Evolutionary conservation across 2,888 invertebrate species (phyloP), one percentile per base, ranked within the genome.

Genomic region (Leucophenga montana): DNA sequence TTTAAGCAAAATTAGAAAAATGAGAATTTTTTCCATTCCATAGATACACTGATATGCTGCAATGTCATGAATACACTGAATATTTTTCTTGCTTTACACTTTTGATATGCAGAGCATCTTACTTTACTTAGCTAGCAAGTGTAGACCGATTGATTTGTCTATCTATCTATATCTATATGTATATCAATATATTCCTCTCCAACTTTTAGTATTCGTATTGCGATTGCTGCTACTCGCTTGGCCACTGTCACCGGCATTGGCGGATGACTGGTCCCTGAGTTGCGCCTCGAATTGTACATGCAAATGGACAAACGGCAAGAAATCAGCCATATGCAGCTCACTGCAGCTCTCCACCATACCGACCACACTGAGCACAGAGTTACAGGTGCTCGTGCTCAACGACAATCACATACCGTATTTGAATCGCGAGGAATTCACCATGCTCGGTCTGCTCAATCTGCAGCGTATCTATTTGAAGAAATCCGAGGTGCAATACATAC

Each of bases 251-350:
- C 77, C 80, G 72, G 91, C 90, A 79, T 89, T 90, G 73, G 91
- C 92, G 79, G 92, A 93, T 73, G 96, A 96, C 89, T 96, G 95
- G 95, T 95, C 95, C 67, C 85, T 85, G 68, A 95, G 95, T 89
- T 96, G 96, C 89, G 95, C 95, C 83, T 91, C 93, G 77, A 93
- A 94, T 81, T 97, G 97, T 88, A 92, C 93, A 84, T 97, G 97
- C 91, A 96, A 95, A 90, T 97, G 97, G 97, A 94, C 94, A 56
- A 94, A 94, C 73, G 96, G 96, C 73, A 97, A 97, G 89, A 95
- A 95, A 88, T 95, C 95, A 56, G 97, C 96, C 69, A 91, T 94
- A 71, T 97, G 97, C 89, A 92, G 93, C 75, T 93, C 95, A 84
- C 93, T 94, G 77, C 94, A 94, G 79, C 92, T 96, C 78, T 94